These are phyloP conservation scores for Masnerella sp. DNA, from an alignment of 2,888 invertebrate species.

Conservation along the genomic window DNA sequence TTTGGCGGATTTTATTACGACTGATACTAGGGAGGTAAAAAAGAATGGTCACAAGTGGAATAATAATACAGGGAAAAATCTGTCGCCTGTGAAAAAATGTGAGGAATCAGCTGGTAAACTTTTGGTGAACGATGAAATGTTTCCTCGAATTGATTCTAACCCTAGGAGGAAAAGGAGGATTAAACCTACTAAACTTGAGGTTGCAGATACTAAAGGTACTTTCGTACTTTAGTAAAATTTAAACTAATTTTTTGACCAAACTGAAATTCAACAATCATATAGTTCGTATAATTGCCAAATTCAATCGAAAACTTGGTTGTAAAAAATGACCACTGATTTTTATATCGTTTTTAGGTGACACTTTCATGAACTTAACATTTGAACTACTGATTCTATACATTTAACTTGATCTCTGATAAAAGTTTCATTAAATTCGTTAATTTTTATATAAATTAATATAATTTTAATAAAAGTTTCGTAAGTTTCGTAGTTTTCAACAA, in stretches of 20 bases:
- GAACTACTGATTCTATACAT: no score
- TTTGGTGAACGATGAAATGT: conserved; percentile 48
- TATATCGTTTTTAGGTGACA: no score
- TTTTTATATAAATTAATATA: no score
- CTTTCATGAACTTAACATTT: no score
- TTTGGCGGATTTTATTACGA: not conserved
- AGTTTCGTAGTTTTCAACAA: no score
- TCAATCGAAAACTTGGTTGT: no score
- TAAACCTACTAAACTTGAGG: conserved; percentile 68
- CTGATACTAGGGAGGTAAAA: not conserved
- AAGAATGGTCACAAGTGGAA: conserved; percentile 5
- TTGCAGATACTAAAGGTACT: conserved; percentile 64
- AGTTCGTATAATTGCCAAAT: conserved; percentile 9
- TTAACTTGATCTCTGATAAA: no score
- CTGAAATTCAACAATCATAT: conserved; percentile 1
- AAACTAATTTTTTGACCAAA: conserved; percentile 19
- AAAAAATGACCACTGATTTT: no score
- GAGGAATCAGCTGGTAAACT: conserved; percentile 28
- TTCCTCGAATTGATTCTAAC: conserved; percentile 54
- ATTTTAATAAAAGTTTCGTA: no score
- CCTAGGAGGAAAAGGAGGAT: conserved; percentile 64
- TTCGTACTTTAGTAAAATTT: not conserved
- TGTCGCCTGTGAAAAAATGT: no score
- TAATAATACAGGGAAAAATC: no score
- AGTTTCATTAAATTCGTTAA: no score